These are phyloP conservation scores for Drosophila kuntzei DNA, from an alignment of 2,888 invertebrate species.

Conservation along the genomic window DNA sequence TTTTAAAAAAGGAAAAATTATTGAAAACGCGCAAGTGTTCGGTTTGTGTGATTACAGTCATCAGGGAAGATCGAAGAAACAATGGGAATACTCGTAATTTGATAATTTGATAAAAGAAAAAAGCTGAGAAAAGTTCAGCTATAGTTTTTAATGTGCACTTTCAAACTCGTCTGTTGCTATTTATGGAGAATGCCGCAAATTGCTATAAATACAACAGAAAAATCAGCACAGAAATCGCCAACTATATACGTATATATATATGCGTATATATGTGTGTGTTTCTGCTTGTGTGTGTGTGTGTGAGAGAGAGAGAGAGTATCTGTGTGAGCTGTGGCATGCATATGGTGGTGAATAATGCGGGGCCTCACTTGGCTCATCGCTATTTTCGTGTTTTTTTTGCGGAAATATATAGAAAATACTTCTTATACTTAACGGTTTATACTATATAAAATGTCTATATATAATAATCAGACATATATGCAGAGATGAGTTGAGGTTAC, in stretches of 20 bases:
- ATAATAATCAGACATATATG: constrained; percentile 6
- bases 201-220: constrained; percentile 57
- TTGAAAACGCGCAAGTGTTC: constrained; percentile 44
- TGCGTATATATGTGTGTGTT: constrained; percentile 21
- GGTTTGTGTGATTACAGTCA: constrained; percentile 18
- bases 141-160: constrained; percentile 41
- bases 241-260: constrained; percentile 36
- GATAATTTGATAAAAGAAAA: no score
- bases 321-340: constrained; percentile 33
- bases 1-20: not conserved
- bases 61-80: constrained; percentile 9
- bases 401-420: constrained; percentile 52
- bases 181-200: constrained; percentile 78
- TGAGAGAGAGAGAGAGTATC: constrained; percentile 7
- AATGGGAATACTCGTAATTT: constrained; percentile 20
- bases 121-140: constrained; percentile 25
- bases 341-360: constrained; percentile 55
- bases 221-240: constrained; percentile 43
- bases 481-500: constrained; percentile 13
- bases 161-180: constrained; percentile 66
- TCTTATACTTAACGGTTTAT: constrained; percentile 6
- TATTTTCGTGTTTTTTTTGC: constrained; percentile 66
- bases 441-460: constrained; percentile 22
- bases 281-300: constrained; percentile 11
- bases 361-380: constrained; percentile 73